Evolutionary conservation across 2,888 invertebrate genomes (phyloP).

Genomic region (Hartigia nigra): DNA sequence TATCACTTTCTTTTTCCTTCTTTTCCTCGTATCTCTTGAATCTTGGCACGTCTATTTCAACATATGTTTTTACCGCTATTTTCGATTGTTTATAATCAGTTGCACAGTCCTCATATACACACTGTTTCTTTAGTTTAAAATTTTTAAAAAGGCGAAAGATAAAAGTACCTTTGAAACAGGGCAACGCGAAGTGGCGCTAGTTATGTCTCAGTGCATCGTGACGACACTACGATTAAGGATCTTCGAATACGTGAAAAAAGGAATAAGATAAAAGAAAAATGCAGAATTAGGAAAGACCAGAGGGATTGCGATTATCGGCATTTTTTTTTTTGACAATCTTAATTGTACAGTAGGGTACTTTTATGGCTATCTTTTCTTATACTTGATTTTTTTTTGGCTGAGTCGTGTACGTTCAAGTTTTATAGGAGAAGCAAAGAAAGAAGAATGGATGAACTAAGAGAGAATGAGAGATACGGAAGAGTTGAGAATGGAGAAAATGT

Average conservation of each 20-base stretch:
- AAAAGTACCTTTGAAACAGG: background rate
- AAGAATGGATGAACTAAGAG: conserved; percentile 11
- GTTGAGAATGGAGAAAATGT: conserved; percentile 2
- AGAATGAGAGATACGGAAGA: conserved; percentile 7
- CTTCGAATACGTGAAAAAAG: background rate
- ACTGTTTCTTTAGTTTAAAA: background rate
- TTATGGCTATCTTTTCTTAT: background rate
- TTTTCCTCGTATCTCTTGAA: background rate
- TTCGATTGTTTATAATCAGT: background rate
- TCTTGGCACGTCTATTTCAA: background rate
- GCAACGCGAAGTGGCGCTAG: background rate
- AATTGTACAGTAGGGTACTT: background rate
- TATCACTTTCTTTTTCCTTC: background rate
- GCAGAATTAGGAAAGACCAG: background rate
- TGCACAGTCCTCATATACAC: background rate
- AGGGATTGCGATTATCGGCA: background rate
- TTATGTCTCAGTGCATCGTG: background rate
- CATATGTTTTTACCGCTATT: background rate
- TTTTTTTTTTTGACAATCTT: background rate
- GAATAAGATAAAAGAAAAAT: background rate
- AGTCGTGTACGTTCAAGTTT: background rate
- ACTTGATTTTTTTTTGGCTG: background rate
- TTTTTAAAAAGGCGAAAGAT: background rate
- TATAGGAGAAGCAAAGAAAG: background rate
- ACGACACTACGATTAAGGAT: background rate